Evolutionary conservation across 2,888 invertebrate species (phyloP).

Genomic region (Scaptomyza cyrtandrae): DNA sequence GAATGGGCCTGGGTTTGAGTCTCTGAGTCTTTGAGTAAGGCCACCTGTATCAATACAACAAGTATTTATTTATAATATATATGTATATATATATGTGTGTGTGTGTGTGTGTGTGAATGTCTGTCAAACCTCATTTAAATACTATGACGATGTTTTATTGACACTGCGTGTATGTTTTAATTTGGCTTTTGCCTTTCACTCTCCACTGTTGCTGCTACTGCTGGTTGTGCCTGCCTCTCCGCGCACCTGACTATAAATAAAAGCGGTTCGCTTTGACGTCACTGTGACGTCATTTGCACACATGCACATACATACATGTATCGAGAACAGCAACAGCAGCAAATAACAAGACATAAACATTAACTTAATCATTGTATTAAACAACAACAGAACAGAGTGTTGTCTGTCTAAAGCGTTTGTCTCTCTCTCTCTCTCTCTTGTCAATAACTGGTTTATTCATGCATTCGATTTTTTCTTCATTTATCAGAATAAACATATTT

Average conservation of each 20-base stretch:
- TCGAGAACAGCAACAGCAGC: slow-evolving; percentile 40
- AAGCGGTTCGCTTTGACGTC: slow-evolving; percentile 76
- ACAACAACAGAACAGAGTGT: slow-evolving; percentile 34
- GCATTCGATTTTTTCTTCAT: slow-evolving; percentile 1
- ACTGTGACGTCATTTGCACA: slow-evolving; percentile 79
- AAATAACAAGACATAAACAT: slow-evolving; percentile 71
- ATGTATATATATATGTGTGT: slow-evolving; percentile 14
- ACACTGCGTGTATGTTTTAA: slow-evolving; percentile 78
- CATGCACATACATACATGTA: background rate
- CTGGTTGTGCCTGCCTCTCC: background rate
- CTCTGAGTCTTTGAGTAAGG: slow-evolving; percentile 45
- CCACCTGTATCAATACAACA: slow-evolving; percentile 67
- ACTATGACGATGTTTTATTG: slow-evolving; percentile 81
- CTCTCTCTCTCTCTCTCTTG: slow-evolving; percentile 19
- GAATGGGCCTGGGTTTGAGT: background rate
- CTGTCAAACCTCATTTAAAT: slow-evolving; percentile 81
- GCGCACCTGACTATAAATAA: slow-evolving; percentile 68
- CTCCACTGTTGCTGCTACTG: slow-evolving; percentile 9
- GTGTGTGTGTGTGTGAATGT: slow-evolving; percentile 25
- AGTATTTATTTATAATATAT: slow-evolving; percentile 43
- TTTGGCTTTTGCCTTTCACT: slow-evolving; percentile 76
- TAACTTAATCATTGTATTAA: slow-evolving; percentile 75
- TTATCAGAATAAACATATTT: slow-evolving; percentile 15
- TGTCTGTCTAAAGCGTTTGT: slow-evolving; percentile 44
- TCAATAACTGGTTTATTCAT: slow-evolving; percentile 64